Conservation (phyloP, 2,113 vertebrate species). For the Chunga burmeisteri region DNA sequence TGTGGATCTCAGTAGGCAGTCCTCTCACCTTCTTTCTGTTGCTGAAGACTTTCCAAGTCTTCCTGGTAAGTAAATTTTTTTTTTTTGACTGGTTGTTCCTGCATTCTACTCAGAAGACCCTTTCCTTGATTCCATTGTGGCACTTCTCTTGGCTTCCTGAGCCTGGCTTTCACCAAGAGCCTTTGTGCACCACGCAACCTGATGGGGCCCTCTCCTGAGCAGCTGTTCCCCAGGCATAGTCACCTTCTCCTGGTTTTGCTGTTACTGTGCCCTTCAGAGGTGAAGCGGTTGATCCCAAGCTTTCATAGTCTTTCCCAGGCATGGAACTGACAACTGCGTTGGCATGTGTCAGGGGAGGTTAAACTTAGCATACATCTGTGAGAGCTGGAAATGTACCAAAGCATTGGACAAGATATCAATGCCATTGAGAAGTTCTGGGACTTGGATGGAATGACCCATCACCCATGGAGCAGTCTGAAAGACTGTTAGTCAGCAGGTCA, state of each 20-base stretch:
- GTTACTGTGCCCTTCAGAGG: fast-evolving
- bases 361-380: fast-evolving
- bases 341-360: not conserved
- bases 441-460: not conserved
- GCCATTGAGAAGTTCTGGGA: not conserved
- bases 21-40: not conserved
- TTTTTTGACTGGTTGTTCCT: fast-evolving
- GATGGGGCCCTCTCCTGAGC: not conserved
- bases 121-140: not conserved
- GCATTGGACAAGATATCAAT: not conserved
- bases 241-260: not conserved
- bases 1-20: not conserved
- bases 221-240: not conserved
- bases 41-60: not conserved
- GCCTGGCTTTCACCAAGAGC: not conserved
- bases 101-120: not conserved
- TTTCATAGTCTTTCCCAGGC: not conserved
- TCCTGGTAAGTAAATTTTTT: not conserved
- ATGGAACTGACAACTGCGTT: not conserved
- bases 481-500: not conserved
- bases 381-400: not conserved
- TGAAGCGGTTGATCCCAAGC: not conserved
- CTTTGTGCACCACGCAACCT: not conserved
- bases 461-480: fast-evolving
- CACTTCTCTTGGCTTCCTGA: not conserved